Evolutionary conservation across 2,888 invertebrate species (phyloP), one percentile per base, ranked within the genome.

Genomic region (Cactoblastis cactorum): DNA sequence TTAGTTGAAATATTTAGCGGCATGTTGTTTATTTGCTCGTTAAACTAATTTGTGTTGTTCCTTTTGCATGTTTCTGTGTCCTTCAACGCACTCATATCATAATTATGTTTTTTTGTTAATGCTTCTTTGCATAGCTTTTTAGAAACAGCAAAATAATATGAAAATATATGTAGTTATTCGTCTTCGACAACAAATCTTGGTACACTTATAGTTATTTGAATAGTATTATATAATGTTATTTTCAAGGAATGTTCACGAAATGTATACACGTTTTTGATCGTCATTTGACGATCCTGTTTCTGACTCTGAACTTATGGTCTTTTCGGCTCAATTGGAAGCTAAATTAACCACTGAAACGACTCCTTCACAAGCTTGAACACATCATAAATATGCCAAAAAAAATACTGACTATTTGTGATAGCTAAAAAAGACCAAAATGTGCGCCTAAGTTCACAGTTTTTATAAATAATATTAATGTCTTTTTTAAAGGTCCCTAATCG

Each of bases 81-180:
- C 85, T 87, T 83, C 80, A 75, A 73, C 80, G 85, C 88, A 88
- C 85, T 76, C 72, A 86, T n/a, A n/a, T 86, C 85, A 86, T 87
- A 86, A n/a, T n/a, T n/a, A n/a, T n/a, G 73, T 73, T 66, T 71
- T 71, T 64, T 66, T 67, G 62, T 69, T 73, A 69, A 17, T 61
- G 81, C 82, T 83, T 78, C 56, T 67, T 68, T 73, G 80, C 82
- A 80, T 74, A 65, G 56, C 70, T 82, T 77, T 76, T 64, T 69
- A 67, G 69, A 62, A 80, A 83, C 85, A 83, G 86, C 82, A 81
- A 82, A 79, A 77, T 79, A 68, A 61, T 65, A 62, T 67, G 72
- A 74, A 73, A 69, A 69, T 67, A 58, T 15, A 3, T 64, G 61
- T 71, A 69, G 63, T 11, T 47, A 14, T 37, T 48, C 28, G 24